These are phyloP conservation scores for Scolopax bukidnonensis DNA, from an alignment of 2,797 vertebrate genomes.

Conservation along the genomic window DNA sequence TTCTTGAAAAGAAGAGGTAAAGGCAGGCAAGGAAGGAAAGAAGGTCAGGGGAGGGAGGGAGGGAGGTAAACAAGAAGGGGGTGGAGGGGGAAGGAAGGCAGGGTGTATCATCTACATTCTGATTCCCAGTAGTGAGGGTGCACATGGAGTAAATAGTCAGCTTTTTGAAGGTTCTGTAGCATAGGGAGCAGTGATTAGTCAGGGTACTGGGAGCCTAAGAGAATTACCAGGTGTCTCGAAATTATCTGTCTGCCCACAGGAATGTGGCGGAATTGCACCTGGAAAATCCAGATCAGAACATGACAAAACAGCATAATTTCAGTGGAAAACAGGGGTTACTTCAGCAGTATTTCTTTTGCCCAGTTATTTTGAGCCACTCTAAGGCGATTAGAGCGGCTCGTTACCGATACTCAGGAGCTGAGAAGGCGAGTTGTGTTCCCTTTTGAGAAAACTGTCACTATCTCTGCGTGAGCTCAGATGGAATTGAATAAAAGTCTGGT, in stretches of 20 bases:
- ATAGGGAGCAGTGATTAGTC: not conserved
- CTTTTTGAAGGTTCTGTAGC: not conserved
- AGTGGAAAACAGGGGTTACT: not conserved
- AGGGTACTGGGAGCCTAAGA: not conserved
- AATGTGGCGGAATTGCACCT: not conserved
- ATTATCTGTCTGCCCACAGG: rapidly evolving
- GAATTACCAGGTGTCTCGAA: not conserved
- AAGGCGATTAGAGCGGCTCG: slow-evolving; percentile 57
- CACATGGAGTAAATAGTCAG: not conserved
- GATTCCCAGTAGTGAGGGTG: not conserved
- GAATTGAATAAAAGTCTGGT: slow-evolving; percentile 62
- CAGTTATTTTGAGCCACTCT: slow-evolving; percentile 57
- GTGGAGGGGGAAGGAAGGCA: not conserved
- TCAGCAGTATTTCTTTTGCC: slow-evolving; percentile 14
- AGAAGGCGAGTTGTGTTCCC: slow-evolving; percentile 50
- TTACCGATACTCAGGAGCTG: slow-evolving; percentile 33
- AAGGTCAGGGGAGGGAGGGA: not conserved
- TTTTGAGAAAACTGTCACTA: slow-evolving; percentile 57
- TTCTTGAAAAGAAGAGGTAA: not conserved
- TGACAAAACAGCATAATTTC: not conserved
- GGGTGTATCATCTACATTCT: not conserved
- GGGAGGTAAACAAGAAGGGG: not conserved
- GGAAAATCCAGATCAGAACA: not conserved
- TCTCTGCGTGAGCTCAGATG: slow-evolving; percentile 54
- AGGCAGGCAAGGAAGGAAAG: not conserved